Conservation (phyloP, 2,888 invertebrate genomes). For the Sepioteuthis lessoniana region DNA sequence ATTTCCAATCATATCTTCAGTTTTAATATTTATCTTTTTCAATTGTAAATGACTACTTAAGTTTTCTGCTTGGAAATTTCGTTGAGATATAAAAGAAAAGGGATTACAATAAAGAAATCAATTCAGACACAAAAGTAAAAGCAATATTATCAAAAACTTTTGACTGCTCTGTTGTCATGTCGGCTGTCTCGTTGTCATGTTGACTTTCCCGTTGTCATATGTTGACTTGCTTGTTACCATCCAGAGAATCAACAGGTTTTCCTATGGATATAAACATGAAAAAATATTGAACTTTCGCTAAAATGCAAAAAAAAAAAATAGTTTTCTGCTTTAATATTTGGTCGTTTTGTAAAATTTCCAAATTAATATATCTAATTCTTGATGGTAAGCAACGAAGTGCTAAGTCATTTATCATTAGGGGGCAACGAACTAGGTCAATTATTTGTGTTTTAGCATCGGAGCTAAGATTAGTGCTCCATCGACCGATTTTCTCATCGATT, state of each 20-base stretch:
- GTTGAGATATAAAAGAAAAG: no score
- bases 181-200: no score
- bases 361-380: neutral
- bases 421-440: neutral
- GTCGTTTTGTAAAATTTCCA: neutral
- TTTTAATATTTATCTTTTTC: no score
- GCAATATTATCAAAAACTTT: no score
- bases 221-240: no score
- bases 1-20: no score
- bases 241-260: neutral
- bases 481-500: neutral
- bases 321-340: neutral
- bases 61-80: no score
- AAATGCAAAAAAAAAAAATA: neutral
- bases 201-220: no score
- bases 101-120: no score
- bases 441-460: neutral
- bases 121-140: no score
- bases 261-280: neutral
- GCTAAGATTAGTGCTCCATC: neutral
- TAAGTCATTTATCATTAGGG: neutral
- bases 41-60: no score
- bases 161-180: no score
- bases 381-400: neutral
- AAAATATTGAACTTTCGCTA: neutral